phyloP scores from a whole-genome alignment of 2,888 invertebrate species.

The Yponomeuta cagnagella region DNA sequence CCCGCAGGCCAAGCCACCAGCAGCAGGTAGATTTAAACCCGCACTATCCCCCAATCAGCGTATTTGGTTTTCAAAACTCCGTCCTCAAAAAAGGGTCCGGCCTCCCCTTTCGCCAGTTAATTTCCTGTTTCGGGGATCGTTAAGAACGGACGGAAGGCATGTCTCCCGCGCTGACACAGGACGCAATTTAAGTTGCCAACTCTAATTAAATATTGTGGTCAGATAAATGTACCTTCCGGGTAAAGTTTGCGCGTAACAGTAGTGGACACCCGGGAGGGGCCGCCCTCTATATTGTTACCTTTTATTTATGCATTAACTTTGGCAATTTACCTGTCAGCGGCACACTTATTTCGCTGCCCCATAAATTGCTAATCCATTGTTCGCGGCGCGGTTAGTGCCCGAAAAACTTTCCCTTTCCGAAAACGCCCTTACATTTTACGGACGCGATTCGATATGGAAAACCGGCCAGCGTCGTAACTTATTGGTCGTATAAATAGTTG shows the following conservation, averaged over 20 bases:
- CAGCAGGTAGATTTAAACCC: background rate
- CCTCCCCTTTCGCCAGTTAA: background rate
- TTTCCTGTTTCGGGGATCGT: background rate
- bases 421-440: slow-evolving; percentile 20
- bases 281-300: slow-evolving; percentile 49
- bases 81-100: background rate
- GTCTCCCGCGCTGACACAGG: background rate
- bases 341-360: slow-evolving; percentile 32
- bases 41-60: background rate
- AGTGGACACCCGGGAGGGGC: slow-evolving; percentile 5
- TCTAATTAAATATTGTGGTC: slow-evolving; percentile 12
- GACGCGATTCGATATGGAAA: slow-evolving; percentile 22
- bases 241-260: slow-evolving; percentile 1
- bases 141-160: background rate
- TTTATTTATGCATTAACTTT: slow-evolving; percentile 72
- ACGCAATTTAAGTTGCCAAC: slow-evolving; percentile 2
- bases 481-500: slow-evolving; percentile 22
- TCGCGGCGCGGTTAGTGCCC: slow-evolving; percentile 19
- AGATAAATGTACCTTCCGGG: slow-evolving; percentile 11
- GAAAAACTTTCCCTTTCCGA: slow-evolving; percentile 26
- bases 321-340: slow-evolving; percentile 59
- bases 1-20: background rate
- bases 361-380: slow-evolving; percentile 23
- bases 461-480: slow-evolving; percentile 15
- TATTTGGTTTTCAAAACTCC: background rate